phyloP scores from a whole-genome alignment of 2,888 invertebrate species.

The Ectobius pallidus region DNA sequence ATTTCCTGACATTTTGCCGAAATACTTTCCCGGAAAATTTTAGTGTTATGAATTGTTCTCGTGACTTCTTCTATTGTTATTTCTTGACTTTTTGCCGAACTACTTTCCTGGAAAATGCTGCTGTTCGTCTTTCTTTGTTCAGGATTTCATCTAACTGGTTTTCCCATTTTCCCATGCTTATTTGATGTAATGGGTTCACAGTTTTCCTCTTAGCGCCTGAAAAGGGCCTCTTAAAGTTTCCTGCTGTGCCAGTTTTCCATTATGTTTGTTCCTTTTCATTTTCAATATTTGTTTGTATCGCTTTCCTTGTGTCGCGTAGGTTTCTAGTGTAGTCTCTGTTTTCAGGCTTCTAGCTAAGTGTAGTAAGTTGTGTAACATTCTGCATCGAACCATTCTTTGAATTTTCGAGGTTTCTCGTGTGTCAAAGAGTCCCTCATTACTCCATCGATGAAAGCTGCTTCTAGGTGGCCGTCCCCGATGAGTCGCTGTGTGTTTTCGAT shows the following conservation, averaged over 20 bases:
- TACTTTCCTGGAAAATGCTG: neutral
- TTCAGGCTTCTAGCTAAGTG: neutral
- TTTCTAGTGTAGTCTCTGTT: neutral
- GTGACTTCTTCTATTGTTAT: neutral
- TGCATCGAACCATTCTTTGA: neutral
- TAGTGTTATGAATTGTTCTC: neutral
- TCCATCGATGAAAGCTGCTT: neutral
- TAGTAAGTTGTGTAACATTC: neutral
- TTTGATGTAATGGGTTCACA: neutral
- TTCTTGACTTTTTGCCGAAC: neutral
- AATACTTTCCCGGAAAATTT: too few species aligned
- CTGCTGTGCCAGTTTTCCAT: neutral
- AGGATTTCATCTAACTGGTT: neutral
- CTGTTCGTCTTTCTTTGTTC: neutral
- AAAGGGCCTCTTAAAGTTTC: neutral
- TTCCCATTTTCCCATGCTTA: neutral
- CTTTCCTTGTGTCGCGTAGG: neutral
- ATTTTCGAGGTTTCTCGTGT: too few species aligned
- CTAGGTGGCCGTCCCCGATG: neutral
- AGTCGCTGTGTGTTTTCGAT: neutral
- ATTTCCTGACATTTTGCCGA: too few species aligned
- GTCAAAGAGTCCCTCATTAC: too few species aligned
- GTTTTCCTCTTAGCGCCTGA: neutral
- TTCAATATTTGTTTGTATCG: neutral
- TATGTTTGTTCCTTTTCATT: neutral